phyloP scores from a whole-genome alignment of 2,888 invertebrate species.

The Flexamia atlantica region DNA sequence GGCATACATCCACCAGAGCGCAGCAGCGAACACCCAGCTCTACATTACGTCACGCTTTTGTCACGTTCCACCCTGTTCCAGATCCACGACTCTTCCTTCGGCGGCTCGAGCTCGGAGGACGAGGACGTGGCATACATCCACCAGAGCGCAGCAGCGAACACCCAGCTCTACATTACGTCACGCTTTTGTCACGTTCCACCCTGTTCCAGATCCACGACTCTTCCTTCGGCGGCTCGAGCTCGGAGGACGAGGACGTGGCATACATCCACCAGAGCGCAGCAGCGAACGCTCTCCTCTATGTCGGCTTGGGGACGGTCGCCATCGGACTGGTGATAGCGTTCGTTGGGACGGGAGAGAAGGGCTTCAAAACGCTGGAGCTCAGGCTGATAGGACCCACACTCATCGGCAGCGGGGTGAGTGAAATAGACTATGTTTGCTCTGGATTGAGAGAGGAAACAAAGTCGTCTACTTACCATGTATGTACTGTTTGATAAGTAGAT shows the following conservation, averaged over 20 bases:
- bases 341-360: constrained; percentile 93
- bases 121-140: constrained; percentile 77
- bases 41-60: too few relatives aligned
- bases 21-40: too few relatives aligned
- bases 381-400: constrained; percentile 92
- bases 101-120: constrained; percentile 82
- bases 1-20: too few relatives aligned
- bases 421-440: too few relatives aligned
- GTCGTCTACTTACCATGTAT: too few relatives aligned
- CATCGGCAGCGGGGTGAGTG: constrained; percentile 82
- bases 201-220: constrained; percentile 87
- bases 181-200: background rate
- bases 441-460: too few relatives aligned
- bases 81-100: constrained; percentile 92
- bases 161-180: too few relatives aligned
- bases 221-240: constrained; percentile 87
- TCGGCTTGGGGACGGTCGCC: constrained; percentile 89
- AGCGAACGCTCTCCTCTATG: constrained; percentile 90
- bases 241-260: constrained; percentile 76
- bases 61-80: too few relatives aligned
- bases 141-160: too few relatives aligned
- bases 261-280: constrained; percentile 84
- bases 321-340: constrained; percentile 92
- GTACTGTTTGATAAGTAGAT: too few relatives aligned
- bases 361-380: constrained; percentile 91